A percentile compares a stretch with the other conserved stretches of the same genome.
phyloP scores from a whole-genome alignment of 2,797 vertebrate species.

The Poecilia gillii region DNA sequence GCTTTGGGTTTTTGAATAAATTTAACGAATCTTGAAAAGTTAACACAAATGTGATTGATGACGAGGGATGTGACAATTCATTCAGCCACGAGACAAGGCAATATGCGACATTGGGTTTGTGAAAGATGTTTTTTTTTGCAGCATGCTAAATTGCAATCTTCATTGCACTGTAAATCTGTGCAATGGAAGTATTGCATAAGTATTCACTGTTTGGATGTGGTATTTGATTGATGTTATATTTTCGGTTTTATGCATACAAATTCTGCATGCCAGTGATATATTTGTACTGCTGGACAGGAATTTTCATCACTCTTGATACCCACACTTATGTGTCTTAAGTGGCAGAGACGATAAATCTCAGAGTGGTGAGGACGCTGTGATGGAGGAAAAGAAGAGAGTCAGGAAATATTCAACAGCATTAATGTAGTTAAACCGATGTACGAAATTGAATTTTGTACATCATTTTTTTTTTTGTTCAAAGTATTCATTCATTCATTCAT shows the following conservation, averaged over 20 bases:
- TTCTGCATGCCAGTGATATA: neutral
- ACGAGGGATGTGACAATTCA: neutral
- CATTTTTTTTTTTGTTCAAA: too few relatives aligned
- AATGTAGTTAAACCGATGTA: too few relatives aligned
- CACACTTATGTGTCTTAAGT: neutral
- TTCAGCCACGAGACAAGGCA: neutral
- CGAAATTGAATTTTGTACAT: too few relatives aligned
- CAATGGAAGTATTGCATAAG: neutral
- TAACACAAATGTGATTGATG: neutral
- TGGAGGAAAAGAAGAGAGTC: too few relatives aligned
- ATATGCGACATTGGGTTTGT: neutral
- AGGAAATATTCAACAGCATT: too few relatives aligned
- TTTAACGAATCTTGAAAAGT: neutral
- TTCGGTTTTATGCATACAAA: neutral
- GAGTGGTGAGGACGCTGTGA: too few relatives aligned
- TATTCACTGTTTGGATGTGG: neutral
- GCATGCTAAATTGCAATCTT: neutral
- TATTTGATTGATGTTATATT: neutral
- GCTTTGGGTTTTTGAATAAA: neutral
- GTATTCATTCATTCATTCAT: too few relatives aligned
- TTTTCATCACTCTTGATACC: neutral
- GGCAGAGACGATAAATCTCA: neutral
- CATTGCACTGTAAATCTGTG: neutral
- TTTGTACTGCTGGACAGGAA: neutral
- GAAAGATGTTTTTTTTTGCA: neutral